A percentile compares a stretch with the other conserved stretches of the same genome.
Conservation (phyloP, 2,113 vertebrate genomes). For the Sphyrna mokarran region DNA sequence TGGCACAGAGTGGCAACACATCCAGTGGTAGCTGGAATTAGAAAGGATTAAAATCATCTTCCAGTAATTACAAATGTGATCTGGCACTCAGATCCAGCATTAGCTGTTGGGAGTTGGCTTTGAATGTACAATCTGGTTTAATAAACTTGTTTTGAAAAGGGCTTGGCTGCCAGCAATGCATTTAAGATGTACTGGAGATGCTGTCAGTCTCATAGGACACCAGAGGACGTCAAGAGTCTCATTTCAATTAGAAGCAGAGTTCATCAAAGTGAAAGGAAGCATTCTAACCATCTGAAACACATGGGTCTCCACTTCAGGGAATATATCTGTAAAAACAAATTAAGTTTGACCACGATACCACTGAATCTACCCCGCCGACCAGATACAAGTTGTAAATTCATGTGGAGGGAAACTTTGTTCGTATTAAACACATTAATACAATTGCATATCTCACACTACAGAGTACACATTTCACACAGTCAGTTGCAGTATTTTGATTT, state of each 20-base stretch:
- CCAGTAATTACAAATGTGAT: conserved; percentile 22
- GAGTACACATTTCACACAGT: not conserved
- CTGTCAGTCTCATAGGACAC: not conserved
- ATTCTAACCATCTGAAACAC: not conserved
- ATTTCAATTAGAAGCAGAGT: not conserved
- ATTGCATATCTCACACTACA: not conserved
- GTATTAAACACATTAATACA: not conserved
- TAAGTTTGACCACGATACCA: not conserved
- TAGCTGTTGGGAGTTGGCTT: not conserved
- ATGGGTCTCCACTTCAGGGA: not conserved
- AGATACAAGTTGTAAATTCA: not conserved
- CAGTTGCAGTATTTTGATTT: not conserved
- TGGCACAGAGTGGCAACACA: not conserved
- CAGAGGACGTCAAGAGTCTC: not conserved
- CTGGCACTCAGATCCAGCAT: not conserved
- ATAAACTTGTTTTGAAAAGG: conserved; percentile 18
- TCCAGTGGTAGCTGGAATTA: not conserved
- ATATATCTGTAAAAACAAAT: not conserved
- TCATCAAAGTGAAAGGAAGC: not conserved
- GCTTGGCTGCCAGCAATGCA: not conserved
- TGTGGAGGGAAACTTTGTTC: not conserved
- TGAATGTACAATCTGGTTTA: not conserved
- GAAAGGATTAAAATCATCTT: not conserved
- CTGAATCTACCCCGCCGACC: not conserved
- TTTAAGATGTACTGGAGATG: not conserved